phyloP scores from a whole-genome alignment of 2,888 invertebrate species.

The Mactromeris polynyma region DNA sequence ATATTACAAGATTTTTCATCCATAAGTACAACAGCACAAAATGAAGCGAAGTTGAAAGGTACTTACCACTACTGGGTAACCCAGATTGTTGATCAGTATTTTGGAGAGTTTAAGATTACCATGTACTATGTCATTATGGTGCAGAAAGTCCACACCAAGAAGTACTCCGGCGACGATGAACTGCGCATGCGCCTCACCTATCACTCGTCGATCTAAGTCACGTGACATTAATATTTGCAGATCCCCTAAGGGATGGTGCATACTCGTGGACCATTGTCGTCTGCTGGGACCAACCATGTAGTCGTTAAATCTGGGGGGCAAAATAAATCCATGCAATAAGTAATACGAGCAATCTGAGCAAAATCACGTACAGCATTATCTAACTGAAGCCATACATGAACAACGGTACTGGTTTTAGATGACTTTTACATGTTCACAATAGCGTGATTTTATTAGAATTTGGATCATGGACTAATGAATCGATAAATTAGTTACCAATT shows the following conservation, averaged over 20 bases:
- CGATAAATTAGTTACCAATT: too few relatives aligned
- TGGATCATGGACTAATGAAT: too few relatives aligned
- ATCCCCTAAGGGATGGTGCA: slow-evolving; percentile 54
- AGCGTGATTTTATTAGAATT: too few relatives aligned
- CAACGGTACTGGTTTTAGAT: too few relatives aligned
- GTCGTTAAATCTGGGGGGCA: slow-evolving; percentile 47
- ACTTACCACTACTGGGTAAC: slow-evolving; percentile 66
- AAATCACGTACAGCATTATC: too few relatives aligned
- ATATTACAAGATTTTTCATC: background rate
- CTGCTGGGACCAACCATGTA: slow-evolving; percentile 48
- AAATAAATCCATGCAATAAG: too few relatives aligned
- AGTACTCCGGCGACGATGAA: slow-evolving; percentile 64
- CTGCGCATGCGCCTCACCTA: slow-evolving; percentile 66
- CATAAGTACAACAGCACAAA: background rate
- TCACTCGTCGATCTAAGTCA: slow-evolving; percentile 57
- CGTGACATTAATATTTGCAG: slow-evolving; percentile 57
- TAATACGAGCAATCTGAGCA: too few relatives aligned
- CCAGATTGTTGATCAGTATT: slow-evolving; percentile 58
- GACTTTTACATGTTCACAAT: too few relatives aligned
- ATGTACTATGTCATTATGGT: slow-evolving; percentile 59
- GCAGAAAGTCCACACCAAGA: slow-evolving; percentile 63
- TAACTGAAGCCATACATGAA: too few relatives aligned
- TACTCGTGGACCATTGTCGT: slow-evolving; percentile 52
- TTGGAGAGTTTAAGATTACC: slow-evolving; percentile 70
- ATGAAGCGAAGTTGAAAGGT: background rate